Base-by-base conservation (phyloP, 2,113 vertebrate species). In the Falcunculus frontatus region DNA sequence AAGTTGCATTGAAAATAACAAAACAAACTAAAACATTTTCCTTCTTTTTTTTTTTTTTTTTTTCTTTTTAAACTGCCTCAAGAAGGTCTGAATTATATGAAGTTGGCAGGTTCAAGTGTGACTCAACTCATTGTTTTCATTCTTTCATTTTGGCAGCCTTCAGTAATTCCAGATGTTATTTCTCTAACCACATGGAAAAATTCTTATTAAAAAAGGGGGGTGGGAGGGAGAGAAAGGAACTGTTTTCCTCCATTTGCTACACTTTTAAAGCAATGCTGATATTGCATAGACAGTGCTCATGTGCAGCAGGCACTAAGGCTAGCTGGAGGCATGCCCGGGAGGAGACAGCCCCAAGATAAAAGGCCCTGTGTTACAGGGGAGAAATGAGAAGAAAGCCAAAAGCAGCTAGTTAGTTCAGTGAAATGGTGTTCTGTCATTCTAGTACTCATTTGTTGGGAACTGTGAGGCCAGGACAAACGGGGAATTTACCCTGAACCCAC, bases 81-180 rank as follows among this genome's bases (percentile, higher is more conserved):
- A 90, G 89, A 96, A 94, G 75, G 72, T 86, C 81, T 93, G 89
- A 95, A 88, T 94, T 90, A 90, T 86, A 77, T 27, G 73, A 88
- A 96, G 79, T n/a, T 93, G 95, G 87, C 85, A 94, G 80, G 83
- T 92, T 96, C 76, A 80, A 96, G 79, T 94, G 92, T 96, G 95
- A 96, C 92, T 96, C 95, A 96, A 96, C 75, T 96, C 95, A 96
- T 95, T 96, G 96, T 95, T 97, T 96, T 97, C 92, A 93, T 96
- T 96, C 85, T 94, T 82, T 88, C 79, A 67, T 85, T 93, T 95
- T 96, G 95, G 93, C 92, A 94, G 52, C 76, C 92, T 96, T 96
- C 91, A 96, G 64, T 91, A 90, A 94, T 95, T 96, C 95, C 96
- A 97, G 95, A 95, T 96, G 96, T 95, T 96, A 86, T 77, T 96